Evolutionary conservation across 2,797 vertebrate genomes (phyloP).

Genomic region (Ceryle rudis): DNA sequence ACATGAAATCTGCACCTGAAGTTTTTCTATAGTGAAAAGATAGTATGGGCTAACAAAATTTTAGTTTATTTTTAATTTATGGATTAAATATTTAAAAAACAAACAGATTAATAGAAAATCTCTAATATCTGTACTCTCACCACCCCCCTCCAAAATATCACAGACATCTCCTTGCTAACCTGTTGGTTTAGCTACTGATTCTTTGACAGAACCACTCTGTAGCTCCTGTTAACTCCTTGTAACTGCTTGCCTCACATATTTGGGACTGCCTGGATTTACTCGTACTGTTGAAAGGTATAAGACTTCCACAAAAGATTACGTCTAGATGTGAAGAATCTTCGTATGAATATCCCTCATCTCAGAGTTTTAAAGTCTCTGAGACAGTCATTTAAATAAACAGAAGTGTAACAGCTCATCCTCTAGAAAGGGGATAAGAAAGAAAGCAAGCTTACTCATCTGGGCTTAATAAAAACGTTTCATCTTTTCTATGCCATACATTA

Average conservation of each 20-base stretch:
- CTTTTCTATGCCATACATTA: not conserved
- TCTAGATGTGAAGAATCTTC: not conserved
- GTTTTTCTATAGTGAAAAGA: not conserved
- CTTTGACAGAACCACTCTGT: not conserved
- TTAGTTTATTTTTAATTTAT: not conserved
- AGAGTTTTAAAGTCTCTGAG: conserved; percentile 2
- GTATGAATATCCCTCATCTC: not conserved
- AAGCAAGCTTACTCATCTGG: not conserved
- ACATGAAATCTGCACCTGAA: not conserved
- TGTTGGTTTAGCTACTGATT: not conserved
- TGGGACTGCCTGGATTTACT: not conserved
- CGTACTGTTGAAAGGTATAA: not conserved
- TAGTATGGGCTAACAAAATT: not conserved
- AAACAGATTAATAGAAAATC: not conserved
- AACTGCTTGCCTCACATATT: not conserved
- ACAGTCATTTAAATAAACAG: conserved; percentile 25
- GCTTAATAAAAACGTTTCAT: not conserved
- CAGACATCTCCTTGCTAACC: not conserved
- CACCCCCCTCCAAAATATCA: not conserved
- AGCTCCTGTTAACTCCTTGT: not conserved
- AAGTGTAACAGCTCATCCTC: not conserved
- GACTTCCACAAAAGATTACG: not conserved
- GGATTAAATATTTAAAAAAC: not conserved
- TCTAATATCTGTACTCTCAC: not conserved
- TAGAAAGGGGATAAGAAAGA: not conserved